phyloP scores from a whole-genome alignment of 2,888 invertebrate genomes.

The Pilophorus perplexus region DNA sequence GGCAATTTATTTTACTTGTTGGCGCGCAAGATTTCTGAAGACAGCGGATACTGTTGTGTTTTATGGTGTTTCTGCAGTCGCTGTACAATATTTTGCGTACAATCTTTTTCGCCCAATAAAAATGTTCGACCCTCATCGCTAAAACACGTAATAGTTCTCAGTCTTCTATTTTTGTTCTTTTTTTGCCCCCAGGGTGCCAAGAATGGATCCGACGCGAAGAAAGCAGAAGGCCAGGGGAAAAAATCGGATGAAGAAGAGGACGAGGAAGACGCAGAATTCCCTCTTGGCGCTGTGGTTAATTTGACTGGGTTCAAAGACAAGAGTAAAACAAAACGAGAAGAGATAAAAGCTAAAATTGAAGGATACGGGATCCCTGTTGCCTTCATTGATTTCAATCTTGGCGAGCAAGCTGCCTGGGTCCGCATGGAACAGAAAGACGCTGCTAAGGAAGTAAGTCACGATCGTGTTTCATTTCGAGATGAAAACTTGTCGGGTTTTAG shows the following conservation, averaged over 20 bases:
- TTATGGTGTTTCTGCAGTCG: no score
- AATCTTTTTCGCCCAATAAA: no score
- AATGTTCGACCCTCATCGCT: no score
- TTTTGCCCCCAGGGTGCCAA: conserved; percentile 5
- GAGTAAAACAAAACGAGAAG: conserved; percentile 61
- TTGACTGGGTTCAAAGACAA: conserved; percentile 64
- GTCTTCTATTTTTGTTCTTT: no score
- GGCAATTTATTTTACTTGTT: no score
- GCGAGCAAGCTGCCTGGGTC: conserved; percentile 70
- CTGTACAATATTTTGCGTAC: no score
- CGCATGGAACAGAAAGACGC: conserved; percentile 68
- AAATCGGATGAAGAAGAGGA: conserved; percentile 33
- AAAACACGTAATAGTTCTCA: no score
- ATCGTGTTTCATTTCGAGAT: no score
- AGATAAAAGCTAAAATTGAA: conserved; percentile 68
- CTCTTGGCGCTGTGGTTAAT: conserved; percentile 71
- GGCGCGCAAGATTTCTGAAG: no score
- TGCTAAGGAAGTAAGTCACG: conserved; percentile 63
- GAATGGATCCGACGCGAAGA: background rate
- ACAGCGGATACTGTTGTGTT: no score
- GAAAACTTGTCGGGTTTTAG: no score
- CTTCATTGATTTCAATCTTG: conserved; percentile 73
- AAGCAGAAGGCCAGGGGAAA: conserved; percentile 48
- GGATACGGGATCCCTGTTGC: conserved; percentile 62
- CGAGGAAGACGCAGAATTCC: conserved; percentile 54